phyloP scores from a whole-genome alignment of 1,140 invertebrate genomes.

The Gryllus bimaculatus region DNA sequence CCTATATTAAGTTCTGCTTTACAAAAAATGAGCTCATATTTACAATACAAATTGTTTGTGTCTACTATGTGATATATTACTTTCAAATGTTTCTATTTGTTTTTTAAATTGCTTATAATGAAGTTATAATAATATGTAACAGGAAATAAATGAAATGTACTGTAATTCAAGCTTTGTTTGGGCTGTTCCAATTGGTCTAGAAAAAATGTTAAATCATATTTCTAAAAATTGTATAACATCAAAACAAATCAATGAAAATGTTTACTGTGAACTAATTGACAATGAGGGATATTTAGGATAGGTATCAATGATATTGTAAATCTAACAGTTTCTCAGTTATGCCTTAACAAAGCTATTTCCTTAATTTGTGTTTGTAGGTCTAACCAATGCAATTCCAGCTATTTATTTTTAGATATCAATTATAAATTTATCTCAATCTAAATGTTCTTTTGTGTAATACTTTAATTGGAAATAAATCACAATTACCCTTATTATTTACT shows the following conservation, averaged over 20 bases:
- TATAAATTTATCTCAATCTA: neutral
- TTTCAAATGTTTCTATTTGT: neutral
- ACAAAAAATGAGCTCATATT: neutral
- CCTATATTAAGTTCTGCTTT: neutral
- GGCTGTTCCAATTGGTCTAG: too few species aligned
- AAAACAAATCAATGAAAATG: too few species aligned
- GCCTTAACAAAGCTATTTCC: neutral
- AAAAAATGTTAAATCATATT: neutral
- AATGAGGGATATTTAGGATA: neutral
- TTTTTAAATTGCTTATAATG: neutral
- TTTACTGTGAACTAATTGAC: neutral
- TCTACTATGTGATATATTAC: neutral
- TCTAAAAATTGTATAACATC: neutral
- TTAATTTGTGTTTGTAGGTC: neutral
- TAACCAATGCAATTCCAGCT: neutral
- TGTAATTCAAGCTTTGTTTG: neutral
- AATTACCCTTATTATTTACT: neutral
- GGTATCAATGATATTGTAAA: neutral
- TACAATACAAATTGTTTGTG: neutral
- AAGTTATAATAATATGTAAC: neutral
- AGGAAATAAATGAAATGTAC: neutral
- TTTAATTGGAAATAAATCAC: neutral
- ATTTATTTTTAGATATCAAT: neutral
- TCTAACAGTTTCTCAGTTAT: neutral
- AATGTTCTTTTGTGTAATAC: neutral